Conservation (phyloP, 2,888 invertebrate genomes). For the Pecten maximus region DNA sequence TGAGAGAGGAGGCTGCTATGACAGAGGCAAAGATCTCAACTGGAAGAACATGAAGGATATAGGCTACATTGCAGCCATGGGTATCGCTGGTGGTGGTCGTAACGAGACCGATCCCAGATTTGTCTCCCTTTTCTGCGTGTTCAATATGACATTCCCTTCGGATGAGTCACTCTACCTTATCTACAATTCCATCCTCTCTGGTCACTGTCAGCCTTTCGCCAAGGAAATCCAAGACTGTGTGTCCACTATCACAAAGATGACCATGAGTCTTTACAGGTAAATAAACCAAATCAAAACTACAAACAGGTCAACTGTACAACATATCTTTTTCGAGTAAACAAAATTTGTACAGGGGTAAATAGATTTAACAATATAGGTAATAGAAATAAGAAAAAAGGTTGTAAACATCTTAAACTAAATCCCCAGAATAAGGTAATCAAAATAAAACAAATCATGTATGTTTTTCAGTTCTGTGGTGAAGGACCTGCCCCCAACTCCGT, state of each 20-base stretch:
- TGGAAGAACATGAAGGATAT: conserved; percentile 95
- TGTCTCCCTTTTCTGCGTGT: conserved; percentile 93
- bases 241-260: conserved; percentile 89
- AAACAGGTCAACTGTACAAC: too few species aligned
- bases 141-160: conserved; percentile 93
- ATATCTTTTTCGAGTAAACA: too few species aligned
- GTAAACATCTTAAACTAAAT: too few species aligned
- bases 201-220: conserved; percentile 89
- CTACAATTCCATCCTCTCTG: conserved; percentile 91
- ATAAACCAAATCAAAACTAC: too few species aligned
- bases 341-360: too few species aligned
- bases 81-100: conserved; percentile 91
- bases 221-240: conserved; percentile 87
- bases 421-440: neutral
- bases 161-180: conserved; percentile 91
- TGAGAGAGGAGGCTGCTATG: conserved; percentile 94
- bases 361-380: too few species aligned
- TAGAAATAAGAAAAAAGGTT: too few species aligned
- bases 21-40: conserved; percentile 92
- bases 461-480: conserved; percentile 85
- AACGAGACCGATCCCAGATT: conserved; percentile 96
- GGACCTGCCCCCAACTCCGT: conserved; percentile 94
- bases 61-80: conserved; percentile 84
- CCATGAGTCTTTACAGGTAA: conserved; percentile 91
- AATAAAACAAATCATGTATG: neutral